Evolutionary conservation across 2,888 invertebrate species (phyloP).

Genomic region (Digitonthophagus gazella): DNA sequence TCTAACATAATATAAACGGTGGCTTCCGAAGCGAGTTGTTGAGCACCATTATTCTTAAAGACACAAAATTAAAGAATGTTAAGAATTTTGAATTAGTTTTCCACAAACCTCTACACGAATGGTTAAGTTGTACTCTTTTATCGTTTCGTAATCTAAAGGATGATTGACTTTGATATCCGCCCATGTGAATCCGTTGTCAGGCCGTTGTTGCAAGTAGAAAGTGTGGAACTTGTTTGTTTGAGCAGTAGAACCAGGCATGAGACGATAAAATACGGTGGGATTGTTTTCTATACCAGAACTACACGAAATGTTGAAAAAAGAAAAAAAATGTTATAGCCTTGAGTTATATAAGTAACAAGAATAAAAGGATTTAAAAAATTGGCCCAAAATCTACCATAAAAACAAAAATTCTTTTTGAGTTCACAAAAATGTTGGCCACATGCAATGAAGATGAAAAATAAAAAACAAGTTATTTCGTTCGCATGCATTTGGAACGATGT

Average conservation of each 20-base stretch:
- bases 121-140: slow-evolving; percentile 93
- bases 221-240: slow-evolving; percentile 96
- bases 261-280: slow-evolving; percentile 91
- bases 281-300: slow-evolving; percentile 96
- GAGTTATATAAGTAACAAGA: neutral
- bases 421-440: slow-evolving; percentile 48
- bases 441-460: slow-evolving; percentile 36
- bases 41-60: slow-evolving; percentile 86
- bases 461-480: slow-evolving; percentile 21
- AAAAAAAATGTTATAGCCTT: no score
- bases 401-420: slow-evolving; percentile 45
- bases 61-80: slow-evolving; percentile 11
- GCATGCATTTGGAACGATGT: slow-evolving; percentile 25
- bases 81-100: slow-evolving; percentile 21
- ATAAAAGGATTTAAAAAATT: slow-evolving; percentile 6
- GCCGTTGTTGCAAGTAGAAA: slow-evolving; percentile 92
- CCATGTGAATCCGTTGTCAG: slow-evolving; percentile 91
- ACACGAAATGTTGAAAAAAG: slow-evolving; percentile 41
- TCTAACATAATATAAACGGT: slow-evolving; percentile 91
- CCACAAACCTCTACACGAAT: slow-evolving; percentile 87
- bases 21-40: slow-evolving; percentile 91
- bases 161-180: slow-evolving; percentile 96
- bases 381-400: slow-evolving; percentile 29
- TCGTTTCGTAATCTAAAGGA: slow-evolving; percentile 91
- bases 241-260: slow-evolving; percentile 94